Percentiles rank a stretch among this genome's conserved stretches.
phyloP scores from a whole-genome alignment of 2,113 vertebrate genomes.

The Phaethon lepturus region DNA sequence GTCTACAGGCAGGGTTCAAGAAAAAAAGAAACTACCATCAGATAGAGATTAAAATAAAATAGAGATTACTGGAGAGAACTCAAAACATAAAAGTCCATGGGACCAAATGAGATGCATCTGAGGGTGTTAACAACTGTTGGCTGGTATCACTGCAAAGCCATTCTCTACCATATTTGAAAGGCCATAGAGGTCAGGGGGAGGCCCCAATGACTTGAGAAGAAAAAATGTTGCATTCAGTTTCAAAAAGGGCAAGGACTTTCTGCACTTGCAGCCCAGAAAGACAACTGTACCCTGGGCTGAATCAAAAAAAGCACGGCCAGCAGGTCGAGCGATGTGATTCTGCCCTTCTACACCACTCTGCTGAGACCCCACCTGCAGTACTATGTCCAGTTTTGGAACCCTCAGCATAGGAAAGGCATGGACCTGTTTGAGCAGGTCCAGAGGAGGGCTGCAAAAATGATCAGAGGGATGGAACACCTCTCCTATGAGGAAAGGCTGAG shows the following conservation, averaged over 20 bases:
- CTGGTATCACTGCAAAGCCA: neutral
- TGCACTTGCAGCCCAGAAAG: neutral
- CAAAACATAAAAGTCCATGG: neutral
- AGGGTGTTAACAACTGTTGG: neutral
- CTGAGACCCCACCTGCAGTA: neutral
- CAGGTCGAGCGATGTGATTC: neutral
- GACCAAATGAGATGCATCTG: neutral
- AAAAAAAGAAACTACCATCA: neutral
- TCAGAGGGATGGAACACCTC: neutral
- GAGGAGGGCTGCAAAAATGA: neutral
- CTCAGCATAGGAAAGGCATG: neutral
- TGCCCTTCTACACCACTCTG: neutral
- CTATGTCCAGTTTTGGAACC: neutral
- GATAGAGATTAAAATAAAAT: neutral
- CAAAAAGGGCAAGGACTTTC: neutral
- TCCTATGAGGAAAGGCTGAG: neutral
- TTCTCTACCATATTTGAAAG: neutral
- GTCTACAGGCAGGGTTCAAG: neutral
- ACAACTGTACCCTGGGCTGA: neutral
- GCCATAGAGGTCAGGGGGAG: neutral
- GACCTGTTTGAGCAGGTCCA: neutral
- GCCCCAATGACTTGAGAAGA: neutral
- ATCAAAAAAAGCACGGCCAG: neutral
- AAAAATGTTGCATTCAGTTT: neutral
- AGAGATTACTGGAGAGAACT: neutral